Conservation (phyloP, 2,888 invertebrate genomes). For the Eurytoma adleriae region DNA sequence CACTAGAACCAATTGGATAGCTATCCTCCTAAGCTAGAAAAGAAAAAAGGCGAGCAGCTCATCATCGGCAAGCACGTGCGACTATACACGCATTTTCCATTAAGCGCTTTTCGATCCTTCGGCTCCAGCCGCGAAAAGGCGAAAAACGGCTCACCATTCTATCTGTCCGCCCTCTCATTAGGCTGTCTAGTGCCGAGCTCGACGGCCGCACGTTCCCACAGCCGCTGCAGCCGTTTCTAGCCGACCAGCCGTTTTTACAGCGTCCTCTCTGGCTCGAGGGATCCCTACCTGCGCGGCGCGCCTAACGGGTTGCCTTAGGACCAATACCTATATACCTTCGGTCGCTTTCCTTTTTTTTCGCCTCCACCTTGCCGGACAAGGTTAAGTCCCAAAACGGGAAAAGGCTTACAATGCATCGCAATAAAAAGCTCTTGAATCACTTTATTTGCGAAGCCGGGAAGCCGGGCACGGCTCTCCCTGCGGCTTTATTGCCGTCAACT, state of each 20-base stretch:
- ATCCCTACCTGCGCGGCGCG: background rate
- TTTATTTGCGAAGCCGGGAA: conserved; percentile 41
- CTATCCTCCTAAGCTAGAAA: too few relatives aligned
- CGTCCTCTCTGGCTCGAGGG: too few relatives aligned
- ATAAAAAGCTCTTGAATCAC: conserved; percentile 16
- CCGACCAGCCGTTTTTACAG: conserved; percentile 5
- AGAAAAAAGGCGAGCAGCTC: too few relatives aligned
- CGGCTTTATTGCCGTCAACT: background rate
- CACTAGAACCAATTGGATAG: too few relatives aligned
- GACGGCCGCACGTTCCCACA: background rate
- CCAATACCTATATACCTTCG: background rate
- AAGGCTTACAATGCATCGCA: background rate
- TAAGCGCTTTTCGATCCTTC: too few relatives aligned
- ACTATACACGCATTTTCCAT: too few relatives aligned
- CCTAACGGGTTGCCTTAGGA: conserved; percentile 23
- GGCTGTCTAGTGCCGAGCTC: background rate
- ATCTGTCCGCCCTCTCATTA: background rate
- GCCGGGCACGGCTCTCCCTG: background rate
- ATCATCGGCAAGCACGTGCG: too few relatives aligned
- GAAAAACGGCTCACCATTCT: too few relatives aligned
- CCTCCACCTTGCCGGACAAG: background rate
- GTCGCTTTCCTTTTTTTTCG: background rate
- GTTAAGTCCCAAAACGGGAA: too few relatives aligned
- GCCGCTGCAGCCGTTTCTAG: background rate
- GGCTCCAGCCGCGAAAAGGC: too few relatives aligned